phyloP scores from a whole-genome alignment of 2,888 invertebrate species.

The Melieria crassipennis region DNA sequence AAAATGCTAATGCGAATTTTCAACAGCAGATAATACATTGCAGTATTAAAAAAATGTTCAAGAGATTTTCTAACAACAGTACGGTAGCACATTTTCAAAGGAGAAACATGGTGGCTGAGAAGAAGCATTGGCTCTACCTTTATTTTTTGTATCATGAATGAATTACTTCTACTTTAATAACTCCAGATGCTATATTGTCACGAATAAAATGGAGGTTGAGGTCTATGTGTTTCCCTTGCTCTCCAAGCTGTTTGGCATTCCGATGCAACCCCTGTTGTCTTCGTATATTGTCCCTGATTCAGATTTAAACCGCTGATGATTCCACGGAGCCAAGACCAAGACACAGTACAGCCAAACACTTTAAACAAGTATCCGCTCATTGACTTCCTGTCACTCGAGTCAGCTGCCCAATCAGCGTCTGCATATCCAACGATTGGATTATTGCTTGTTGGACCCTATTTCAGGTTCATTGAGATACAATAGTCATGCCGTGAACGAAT shows the following conservation, averaged over 20 bases:
- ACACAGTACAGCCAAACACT: background rate
- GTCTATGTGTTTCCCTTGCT: background rate
- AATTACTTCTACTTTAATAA: conserved; percentile 2
- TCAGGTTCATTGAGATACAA: background rate
- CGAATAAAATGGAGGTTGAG: background rate
- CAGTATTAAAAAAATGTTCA: too few relatives aligned
- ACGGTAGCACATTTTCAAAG: too few relatives aligned
- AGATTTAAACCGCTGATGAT: background rate
- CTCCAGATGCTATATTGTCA: background rate
- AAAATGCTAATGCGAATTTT: too few relatives aligned
- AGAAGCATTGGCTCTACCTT: too few relatives aligned
- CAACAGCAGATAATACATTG: too few relatives aligned
- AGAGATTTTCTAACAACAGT: too few relatives aligned
- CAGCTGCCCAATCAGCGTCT: background rate
- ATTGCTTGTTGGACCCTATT: too few relatives aligned
- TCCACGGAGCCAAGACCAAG: background rate
- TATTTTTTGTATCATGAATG: too few relatives aligned
- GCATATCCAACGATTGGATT: background rate
- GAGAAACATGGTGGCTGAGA: too few relatives aligned
- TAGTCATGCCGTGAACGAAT: conserved; percentile 3
- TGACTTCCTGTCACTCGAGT: background rate
- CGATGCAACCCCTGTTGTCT: conserved; percentile 23
- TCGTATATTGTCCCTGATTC: conserved; percentile 13
- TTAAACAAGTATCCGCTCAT: background rate
- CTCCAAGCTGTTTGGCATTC: conserved; percentile 11